Base-by-base conservation (phyloP, 2,113 vertebrate species). In the Ictalurus furcatus region DNA sequence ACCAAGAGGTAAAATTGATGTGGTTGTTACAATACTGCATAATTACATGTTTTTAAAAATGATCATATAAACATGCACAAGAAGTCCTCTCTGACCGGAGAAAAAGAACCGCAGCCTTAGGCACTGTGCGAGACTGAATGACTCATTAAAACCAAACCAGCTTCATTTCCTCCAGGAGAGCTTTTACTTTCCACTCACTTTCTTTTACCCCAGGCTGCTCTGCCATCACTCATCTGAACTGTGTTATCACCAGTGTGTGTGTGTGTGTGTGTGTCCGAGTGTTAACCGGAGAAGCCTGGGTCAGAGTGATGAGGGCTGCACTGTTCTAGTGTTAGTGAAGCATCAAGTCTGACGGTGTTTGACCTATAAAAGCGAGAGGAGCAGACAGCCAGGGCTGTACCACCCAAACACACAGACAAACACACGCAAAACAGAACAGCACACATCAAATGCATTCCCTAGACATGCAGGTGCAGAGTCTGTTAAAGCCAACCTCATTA, bases 321-420 rank as follows among this genome's bases (percentile, higher is more conserved):
- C 58, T 92, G 59, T 67, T 90, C 48, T 83, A 69, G 78, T 90
- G 91, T 93, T 89, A 92, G 89, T 90, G 86, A 92, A 92, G 91
- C 89, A 88, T 84, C 28, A 73, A 90, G 91, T 93, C 89, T 90
- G 74, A 95, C 91, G 90, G 91, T 88, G 86, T 94, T 92, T 96
- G 94, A 94, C 93, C 95, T 92, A 89, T 94, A 93, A 93, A 88
- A 93, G 93, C 92, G 90, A 93, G 92, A 82, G 88, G 79, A 81
- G 84, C 44, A 78, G 67, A 56, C 30, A 21, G 52, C 80, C 86
- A 84, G 74, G 86, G 52, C 37, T 80, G 90, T 76, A 86, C 85
- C 88, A 84, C 89, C 48, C 67, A 90, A 90, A 54, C 59, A 87
- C 88, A 6, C 88, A 83, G 71, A 63, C 37, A 71, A 61, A 37